Conservation (phyloP, 2,113 vertebrate species). For the Dermatemys mawii region DNA sequence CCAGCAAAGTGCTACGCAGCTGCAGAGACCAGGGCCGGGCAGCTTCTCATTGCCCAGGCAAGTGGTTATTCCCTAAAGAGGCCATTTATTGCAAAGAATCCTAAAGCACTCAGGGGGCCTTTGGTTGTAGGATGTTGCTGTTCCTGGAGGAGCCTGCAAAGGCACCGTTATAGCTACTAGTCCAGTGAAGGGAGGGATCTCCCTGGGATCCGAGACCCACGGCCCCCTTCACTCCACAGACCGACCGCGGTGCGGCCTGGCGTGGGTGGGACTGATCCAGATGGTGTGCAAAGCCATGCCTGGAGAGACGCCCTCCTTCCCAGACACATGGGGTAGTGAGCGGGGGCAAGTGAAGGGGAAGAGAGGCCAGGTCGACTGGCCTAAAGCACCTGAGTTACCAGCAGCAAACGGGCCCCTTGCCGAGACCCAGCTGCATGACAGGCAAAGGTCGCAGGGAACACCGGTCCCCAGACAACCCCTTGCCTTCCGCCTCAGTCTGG, state of each 20-base stretch:
- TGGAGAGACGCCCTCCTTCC: neutral
- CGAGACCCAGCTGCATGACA: no score
- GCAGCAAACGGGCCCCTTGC: neutral
- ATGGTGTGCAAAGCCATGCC: neutral
- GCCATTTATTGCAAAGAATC: neutral
- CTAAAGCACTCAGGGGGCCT: no score
- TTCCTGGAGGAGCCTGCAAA: no score
- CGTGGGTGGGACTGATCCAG: neutral
- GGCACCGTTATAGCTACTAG: no score
- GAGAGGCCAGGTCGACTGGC: neutral
- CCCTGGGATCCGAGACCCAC: neutral
- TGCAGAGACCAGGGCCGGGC: neutral
- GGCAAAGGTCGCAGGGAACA: neutral
- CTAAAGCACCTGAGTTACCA: accelerated
- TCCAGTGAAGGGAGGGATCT: neutral
- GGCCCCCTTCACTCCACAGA: neutral
- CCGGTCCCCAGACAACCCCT: neutral
- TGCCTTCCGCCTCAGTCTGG: no score
- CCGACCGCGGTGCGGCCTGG: neutral
- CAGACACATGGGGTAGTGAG: neutral
- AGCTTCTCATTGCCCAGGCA: no score
- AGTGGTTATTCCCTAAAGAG: no score
- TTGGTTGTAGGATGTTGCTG: no score
- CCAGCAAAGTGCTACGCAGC: neutral
- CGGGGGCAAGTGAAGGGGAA: neutral